A percentile compares a stretch with the other conserved stretches of the same genome.
phyloP scores from a whole-genome alignment of 2,888 invertebrate genomes.

The Syrphus vitripennis region DNA sequence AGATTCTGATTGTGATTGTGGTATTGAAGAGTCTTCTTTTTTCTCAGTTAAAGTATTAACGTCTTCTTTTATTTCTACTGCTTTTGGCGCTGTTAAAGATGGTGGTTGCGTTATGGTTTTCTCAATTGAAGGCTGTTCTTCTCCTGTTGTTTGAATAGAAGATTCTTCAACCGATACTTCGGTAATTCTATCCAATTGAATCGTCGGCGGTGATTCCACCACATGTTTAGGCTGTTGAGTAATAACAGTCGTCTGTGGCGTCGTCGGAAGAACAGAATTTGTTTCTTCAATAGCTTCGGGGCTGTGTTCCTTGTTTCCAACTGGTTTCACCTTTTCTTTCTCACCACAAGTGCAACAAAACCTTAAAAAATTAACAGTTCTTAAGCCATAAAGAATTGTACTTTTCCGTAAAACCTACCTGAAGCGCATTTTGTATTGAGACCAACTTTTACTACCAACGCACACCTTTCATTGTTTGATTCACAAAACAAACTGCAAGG shows the following conservation, averaged over 20 bases:
- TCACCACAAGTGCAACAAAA: conserved; percentile 13
- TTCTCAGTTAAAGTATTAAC: not conserved
- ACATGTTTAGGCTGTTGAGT: conserved; percentile 23
- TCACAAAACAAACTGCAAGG: not conserved
- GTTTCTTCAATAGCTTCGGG: not conserved
- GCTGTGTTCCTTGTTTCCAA: not conserved
- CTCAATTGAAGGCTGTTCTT: not conserved
- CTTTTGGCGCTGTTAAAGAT: not conserved
- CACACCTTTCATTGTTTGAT: conserved; percentile 4
- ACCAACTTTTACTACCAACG: not conserved
- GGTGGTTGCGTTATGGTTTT: not conserved
- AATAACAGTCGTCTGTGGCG: not conserved
- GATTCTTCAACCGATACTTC: conserved; percentile 3
- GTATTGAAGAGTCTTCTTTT: not conserved
- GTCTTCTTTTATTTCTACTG: not conserved
- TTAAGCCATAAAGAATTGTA: not conserved
- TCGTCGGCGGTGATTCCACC: not conserved
- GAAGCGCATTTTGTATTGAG: conserved; percentile 13
- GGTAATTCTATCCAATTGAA: conserved; percentile 13
- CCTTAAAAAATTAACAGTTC: not conserved
- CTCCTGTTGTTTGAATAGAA: not conserved
- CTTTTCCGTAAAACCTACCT: not conserved
- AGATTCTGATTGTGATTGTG: not conserved
- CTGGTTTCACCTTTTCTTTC: not conserved
- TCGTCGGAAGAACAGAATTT: not conserved